A percentile compares a stretch with the other conserved stretches of the same genome.
Evolutionary conservation across 2,113 vertebrate species (phyloP).

Genomic region (Castor canadensis): DNA sequence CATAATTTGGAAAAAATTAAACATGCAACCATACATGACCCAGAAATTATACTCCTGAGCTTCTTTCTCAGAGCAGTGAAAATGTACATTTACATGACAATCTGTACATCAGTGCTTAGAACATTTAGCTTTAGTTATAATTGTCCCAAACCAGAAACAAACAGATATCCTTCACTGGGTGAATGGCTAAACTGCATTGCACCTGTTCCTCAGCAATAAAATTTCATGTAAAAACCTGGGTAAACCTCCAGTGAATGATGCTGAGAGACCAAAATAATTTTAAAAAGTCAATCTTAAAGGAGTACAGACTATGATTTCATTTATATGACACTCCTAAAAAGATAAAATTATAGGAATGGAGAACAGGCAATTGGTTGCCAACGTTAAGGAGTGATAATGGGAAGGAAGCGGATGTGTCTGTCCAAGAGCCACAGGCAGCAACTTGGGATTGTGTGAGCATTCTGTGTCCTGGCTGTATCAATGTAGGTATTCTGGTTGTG

Average conservation of each 20-base stretch:
- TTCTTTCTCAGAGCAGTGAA: neutral
- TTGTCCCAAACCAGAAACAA: too few relatives aligned
- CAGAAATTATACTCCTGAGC: neutral
- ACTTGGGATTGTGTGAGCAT: neutral
- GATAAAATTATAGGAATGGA: neutral
- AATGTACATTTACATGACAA: neutral
- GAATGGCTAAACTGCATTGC: neutral
- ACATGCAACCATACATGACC: neutral
- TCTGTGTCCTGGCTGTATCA: neutral
- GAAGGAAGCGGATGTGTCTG: neutral
- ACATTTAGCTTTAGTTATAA: neutral
- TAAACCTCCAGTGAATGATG: neutral
- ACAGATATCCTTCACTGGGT: neutral
- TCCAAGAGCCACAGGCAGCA: neutral
- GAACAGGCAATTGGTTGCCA: neutral
- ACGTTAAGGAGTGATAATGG: neutral
- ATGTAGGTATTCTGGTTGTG: neutral
- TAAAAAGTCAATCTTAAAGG: neutral
- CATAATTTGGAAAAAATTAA: neutral
- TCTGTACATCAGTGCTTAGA: neutral
- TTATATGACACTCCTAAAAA: neutral
- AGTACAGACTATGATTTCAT: neutral
- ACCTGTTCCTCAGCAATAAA: neutral
- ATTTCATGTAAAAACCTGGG: neutral
- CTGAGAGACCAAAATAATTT: neutral